phyloP scores from a whole-genome alignment of 2,797 vertebrate genomes.

The Phataginus tricuspis region DNA sequence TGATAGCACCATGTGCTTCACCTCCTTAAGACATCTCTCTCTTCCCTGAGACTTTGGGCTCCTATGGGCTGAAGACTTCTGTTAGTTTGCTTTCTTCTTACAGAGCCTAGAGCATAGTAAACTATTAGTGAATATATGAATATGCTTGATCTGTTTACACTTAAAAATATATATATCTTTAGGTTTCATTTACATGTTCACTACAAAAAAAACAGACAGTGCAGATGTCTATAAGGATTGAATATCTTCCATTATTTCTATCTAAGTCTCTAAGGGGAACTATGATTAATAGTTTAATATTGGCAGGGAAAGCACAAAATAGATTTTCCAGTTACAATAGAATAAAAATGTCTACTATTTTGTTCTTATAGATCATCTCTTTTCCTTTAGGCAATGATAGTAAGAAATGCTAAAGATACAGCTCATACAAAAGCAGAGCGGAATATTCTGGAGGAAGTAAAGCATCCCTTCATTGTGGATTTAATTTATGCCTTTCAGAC shows the following conservation, averaged over 20 bases:
- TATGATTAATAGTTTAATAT: constrained; percentile 33
- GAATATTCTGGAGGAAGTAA: constrained; percentile 99
- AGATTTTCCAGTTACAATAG: constrained; percentile 54
- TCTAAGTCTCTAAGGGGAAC: constrained; percentile 41
- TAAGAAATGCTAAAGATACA: constrained; percentile 98
- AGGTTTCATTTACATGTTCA: constrained; percentile 42
- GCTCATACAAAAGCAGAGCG: constrained; percentile 99
- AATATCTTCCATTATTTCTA: constrained; percentile 41
- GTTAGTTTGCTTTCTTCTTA: constrained; percentile 49
- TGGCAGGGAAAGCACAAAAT: constrained; percentile 56
- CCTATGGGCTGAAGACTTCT: background rate
- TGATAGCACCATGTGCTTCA: background rate
- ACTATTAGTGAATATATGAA: constrained; percentile 18
- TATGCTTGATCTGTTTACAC: constrained; percentile 47
- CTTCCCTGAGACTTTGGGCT: background rate
- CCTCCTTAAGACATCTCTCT: background rate
- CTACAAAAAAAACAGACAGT: background rate
- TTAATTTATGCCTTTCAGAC: constrained; percentile 99
- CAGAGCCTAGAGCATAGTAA: constrained; percentile 19
- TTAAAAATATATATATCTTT: constrained; percentile 14
- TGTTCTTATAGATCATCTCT: constrained; percentile 72
- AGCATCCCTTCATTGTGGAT: constrained; percentile 99
- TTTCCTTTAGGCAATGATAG: constrained; percentile 96
- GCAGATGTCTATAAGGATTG: background rate
- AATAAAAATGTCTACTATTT: constrained; percentile 68